Evolutionary conservation across 2,113 vertebrate genomes (phyloP), one percentile per base, ranked within the genome.

Genomic region (Cyrtonyx montezumae): DNA sequence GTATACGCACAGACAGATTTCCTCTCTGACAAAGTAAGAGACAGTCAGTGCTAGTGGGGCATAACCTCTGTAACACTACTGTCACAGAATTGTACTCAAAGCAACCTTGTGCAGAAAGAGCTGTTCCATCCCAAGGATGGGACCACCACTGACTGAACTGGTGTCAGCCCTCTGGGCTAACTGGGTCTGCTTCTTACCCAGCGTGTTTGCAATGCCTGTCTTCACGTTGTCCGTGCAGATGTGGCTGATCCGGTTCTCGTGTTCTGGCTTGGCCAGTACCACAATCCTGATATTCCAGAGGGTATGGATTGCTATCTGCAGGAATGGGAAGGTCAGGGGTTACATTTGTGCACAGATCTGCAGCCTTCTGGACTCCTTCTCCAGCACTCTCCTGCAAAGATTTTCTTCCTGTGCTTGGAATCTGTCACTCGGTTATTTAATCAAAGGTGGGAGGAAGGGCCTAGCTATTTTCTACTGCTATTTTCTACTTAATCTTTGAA

Each of bases 201-300:
- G 97, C 0, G 99, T 99, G 96, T 99, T 99, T 49, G 99, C 99
- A 0, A 99, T 99, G 90, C 99, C 99, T 0, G 99, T 99, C 97
- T 99, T 99, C 92, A 99, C 99, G 0, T 98, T 99, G 97, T 98
- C 97, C 0, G 98, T 99, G 91, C 98, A 99, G 92, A 99, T 85
- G 80, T 99, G 99, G 42, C 99, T 99, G 97, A 99, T 99, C 70
- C 99, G 98, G 96, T 99, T 99, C 95, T 99, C 99, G 0, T 99
- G 99, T 90, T 99, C 99, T 1, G 99, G 99, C 92, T 99, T 99
- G 96, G 98, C 99, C 70, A 99, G 96, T 26, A 99, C 98, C 36
- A 99, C 94, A 0, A 99, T 99, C 45, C 99, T 98, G 91, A 99
- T 99, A 94, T 98, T 99, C 99, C 99, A 99, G 90, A 99, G 98